phyloP scores from a whole-genome alignment of 2,797 vertebrate species.

The Taeniopygia guttata region DNA sequence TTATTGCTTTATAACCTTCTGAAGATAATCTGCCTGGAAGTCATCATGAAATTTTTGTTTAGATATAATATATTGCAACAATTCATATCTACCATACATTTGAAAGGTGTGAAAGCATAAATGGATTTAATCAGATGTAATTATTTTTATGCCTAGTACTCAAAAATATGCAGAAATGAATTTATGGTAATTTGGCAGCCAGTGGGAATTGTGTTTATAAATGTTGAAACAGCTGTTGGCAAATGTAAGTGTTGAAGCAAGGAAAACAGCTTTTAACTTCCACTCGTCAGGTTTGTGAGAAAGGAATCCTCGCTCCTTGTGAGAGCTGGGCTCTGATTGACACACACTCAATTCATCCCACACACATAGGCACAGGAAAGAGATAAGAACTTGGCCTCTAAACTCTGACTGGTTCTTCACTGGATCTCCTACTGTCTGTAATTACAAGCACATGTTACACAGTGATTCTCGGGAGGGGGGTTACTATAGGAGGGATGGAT shows the following conservation, averaged over 20 bases:
- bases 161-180: constrained; percentile 74
- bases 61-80: constrained; percentile 34
- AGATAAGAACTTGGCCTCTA: not conserved
- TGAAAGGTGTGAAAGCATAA: constrained; percentile 70
- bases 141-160: constrained; percentile 74
- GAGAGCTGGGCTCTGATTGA: not conserved
- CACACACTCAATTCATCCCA: not conserved
- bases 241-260: constrained; percentile 70
- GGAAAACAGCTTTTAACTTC: constrained; percentile 68
- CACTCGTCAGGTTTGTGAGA: not conserved
- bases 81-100: constrained; percentile 69
- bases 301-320: constrained; percentile 12
- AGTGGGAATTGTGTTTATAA: constrained; percentile 72
- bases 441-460: not conserved
- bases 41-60: constrained; percentile 62
- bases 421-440: not conserved
- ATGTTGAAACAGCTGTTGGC: constrained; percentile 74
- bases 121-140: constrained; percentile 75
- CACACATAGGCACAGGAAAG: not conserved
- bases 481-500: not conserved
- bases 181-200: constrained; percentile 76
- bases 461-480: not conserved
- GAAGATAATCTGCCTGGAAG: constrained; percentile 37
- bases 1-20: constrained; percentile 20
- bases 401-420: constrained; percentile 28